Base-by-base conservation (phyloP, 1,140 invertebrate genomes). In the Conus betulinus region DNA sequence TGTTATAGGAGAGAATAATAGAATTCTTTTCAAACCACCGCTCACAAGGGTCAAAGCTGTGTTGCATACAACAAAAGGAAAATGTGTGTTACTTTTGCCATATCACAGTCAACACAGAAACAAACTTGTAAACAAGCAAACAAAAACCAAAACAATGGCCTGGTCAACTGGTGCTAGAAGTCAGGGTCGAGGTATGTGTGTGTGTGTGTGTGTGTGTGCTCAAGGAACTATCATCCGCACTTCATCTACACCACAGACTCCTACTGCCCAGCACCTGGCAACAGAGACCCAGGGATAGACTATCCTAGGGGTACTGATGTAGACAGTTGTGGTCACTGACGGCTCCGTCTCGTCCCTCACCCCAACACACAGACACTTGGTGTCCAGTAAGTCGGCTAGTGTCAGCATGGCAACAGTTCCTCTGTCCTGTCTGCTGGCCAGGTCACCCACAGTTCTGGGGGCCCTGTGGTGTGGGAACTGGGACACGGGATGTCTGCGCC, bases 221-320 rank as follows among this genome's bases (percentile, higher is more conserved):
- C 39, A 39, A 39, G 39, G 0, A 39, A 39, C 39, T 39, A 39
- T 39, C 39, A 39, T 39, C 39, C 39, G 3, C 39, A 39, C 39
- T 39, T 39, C 39, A 39, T 39, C 0, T 39, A 60, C 57, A 60
- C 57, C 57, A 27, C 81, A 20, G 39, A 39, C 39, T 39, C 39
- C 39, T 39, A 39, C 39, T 39, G 39, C 39, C 0, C 39, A 39
- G 39, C 39, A 84, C 82, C 82, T 63, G 82, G 82, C 55, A 84
- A 39, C 17, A 84, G 82, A 84, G 82, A 10, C 82, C 82, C 82
- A 84, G 7, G 82, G 82, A 39, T 63, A 84, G 25, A 20, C 82
- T 10, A 84, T 5, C 5, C 20, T 15, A 1, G 53, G 10, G 23
- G n/a, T 11, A 51, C 53, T 63, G 82, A 84, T 57, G 82, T 84